phyloP scores from a whole-genome alignment of 2,113 vertebrate genomes.

The Zosterops pallidus region DNA sequence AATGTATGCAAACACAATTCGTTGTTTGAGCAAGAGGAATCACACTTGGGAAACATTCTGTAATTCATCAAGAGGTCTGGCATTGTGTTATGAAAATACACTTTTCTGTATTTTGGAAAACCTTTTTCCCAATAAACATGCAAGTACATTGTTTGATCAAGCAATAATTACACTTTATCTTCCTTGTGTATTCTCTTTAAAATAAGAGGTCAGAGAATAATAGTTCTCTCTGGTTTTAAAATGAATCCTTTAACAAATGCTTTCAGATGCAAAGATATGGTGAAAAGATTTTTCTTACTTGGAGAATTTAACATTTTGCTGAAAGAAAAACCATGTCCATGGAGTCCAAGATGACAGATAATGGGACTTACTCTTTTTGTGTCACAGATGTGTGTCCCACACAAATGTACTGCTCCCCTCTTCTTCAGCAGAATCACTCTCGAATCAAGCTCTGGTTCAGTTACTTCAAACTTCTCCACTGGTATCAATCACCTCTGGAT shows the following conservation, averaged over 20 bases:
- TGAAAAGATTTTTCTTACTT: neutral
- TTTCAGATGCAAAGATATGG: conserved; percentile 1
- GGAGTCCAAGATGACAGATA: neutral
- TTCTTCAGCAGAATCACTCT: neutral
- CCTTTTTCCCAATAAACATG: conserved; percentile 14
- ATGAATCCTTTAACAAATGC: conserved; percentile 5
- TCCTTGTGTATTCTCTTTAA: conserved; percentile 12
- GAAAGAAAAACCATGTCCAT: neutral
- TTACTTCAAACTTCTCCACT: neutral
- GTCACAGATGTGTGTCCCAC: neutral
- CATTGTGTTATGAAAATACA: conserved; percentile 1
- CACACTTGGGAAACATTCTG: neutral
- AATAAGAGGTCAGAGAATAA: conserved; percentile 14
- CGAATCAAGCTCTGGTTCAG: neutral
- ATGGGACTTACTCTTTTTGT: neutral
- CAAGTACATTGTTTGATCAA: conserved; percentile 38
- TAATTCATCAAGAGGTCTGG: conserved; percentile 41
- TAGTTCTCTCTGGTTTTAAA: neutral
- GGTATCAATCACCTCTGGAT: neutral
- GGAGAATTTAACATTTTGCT: conserved; percentile 12
- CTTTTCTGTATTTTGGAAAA: conserved; percentile 12
- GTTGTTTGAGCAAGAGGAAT: conserved; percentile 13
- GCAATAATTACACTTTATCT: conserved; percentile 46
- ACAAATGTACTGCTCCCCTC: neutral
- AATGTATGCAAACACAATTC: neutral